Evolutionary conservation across 2,797 vertebrate genomes (phyloP).

Genomic region (Acanthopagrus latus): DNA sequence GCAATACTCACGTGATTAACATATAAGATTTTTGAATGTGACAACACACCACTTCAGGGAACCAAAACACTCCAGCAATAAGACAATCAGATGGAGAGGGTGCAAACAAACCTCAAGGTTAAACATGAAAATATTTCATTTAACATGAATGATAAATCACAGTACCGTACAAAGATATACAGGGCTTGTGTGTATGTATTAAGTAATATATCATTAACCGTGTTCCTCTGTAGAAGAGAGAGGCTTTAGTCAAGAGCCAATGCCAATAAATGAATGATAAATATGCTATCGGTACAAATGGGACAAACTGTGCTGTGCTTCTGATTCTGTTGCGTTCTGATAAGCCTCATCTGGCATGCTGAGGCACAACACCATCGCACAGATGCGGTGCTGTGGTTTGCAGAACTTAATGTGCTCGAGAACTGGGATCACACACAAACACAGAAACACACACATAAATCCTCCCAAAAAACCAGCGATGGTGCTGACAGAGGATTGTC

Average conservation of each 20-base stretch:
- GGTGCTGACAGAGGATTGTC: constrained; percentile 23
- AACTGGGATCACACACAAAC: constrained; percentile 8
- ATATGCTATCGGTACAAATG: constrained; percentile 10
- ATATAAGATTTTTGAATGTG: neutral
- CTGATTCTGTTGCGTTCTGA: constrained; percentile 18
- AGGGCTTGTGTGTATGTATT: neutral
- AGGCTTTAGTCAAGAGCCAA: constrained; percentile 17
- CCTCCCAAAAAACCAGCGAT: neutral
- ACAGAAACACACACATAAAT: neutral
- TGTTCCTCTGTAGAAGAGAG: neutral
- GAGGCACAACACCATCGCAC: constrained; percentile 14
- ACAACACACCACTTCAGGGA: neutral
- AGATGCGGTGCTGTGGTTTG: constrained; percentile 33
- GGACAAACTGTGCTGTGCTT: constrained; percentile 19
- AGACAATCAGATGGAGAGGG: neutral
- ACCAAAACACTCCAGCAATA: neutral
- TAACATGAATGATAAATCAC: neutral
- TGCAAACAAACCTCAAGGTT: neutral
- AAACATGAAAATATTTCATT: too few species aligned
- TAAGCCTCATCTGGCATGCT: constrained; percentile 27
- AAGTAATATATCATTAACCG: neutral
- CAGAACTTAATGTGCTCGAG: constrained; percentile 25
- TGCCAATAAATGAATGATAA: constrained; percentile 9
- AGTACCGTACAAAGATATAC: neutral
- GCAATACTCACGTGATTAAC: neutral